Conservation (phyloP, 2,797 vertebrate species). For the Acridotheres tristis region DNA sequence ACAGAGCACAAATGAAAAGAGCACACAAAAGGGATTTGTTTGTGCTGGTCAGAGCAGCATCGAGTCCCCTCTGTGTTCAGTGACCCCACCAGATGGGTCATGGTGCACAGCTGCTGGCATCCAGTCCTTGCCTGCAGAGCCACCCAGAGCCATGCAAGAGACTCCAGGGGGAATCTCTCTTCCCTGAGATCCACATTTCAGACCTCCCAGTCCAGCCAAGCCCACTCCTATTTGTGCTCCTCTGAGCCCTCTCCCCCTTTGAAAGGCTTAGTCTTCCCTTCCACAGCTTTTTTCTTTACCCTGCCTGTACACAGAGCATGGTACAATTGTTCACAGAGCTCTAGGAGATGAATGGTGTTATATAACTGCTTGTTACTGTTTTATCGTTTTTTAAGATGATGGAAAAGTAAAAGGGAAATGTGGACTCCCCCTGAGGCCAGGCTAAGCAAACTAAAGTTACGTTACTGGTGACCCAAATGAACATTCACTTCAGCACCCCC, state of each 20-base stretch:
- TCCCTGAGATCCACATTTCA: neutral
- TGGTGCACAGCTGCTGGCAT: neutral
- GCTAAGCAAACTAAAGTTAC: neutral
- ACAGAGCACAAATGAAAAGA: neutral
- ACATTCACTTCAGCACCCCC: neutral
- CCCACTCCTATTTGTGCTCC: neutral
- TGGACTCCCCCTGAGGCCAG: neutral
- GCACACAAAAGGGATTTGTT: neutral
- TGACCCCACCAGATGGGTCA: neutral
- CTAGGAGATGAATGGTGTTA: neutral
- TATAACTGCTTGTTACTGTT: neutral
- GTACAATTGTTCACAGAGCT: neutral
- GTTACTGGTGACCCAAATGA: neutral
- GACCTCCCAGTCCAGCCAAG: neutral
- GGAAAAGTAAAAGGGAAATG: neutral
- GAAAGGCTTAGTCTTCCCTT: neutral
- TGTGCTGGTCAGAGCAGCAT: neutral
- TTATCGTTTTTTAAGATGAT: neutral
- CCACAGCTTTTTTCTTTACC: neutral
- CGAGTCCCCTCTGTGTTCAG: neutral
- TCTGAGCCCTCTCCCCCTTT: neutral
- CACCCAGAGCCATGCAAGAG: neutral
- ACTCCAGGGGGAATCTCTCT: neutral
- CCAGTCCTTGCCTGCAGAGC: neutral
- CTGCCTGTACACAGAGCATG: neutral